Conservation (phyloP, 2,797 vertebrate genomes). For the Danio tinwini region DNA sequence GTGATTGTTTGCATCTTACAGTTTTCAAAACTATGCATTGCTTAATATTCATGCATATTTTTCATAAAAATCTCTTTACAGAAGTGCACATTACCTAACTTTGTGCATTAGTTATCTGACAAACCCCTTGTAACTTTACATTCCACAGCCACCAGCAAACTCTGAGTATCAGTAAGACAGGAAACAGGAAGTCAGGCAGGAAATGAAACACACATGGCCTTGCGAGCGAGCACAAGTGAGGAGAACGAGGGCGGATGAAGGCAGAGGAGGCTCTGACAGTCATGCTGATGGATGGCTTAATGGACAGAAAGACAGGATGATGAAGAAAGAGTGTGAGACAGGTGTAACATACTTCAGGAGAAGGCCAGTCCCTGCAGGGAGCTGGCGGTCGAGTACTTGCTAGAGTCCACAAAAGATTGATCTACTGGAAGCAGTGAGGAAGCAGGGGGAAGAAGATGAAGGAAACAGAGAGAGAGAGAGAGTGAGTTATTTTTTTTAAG, state of each 20-base stretch:
- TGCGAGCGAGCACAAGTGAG: slow-evolving; percentile 64
- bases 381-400: slow-evolving; percentile 93
- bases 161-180: slow-evolving; percentile 61
- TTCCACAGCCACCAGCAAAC: slow-evolving; percentile 38
- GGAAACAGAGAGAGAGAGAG: slow-evolving; percentile 58
- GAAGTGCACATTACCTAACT: neutral
- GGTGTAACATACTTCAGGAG: slow-evolving; percentile 92
- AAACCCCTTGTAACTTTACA: slow-evolving; percentile 14
- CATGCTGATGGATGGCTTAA: slow-evolving; percentile 47
- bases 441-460: slow-evolving; percentile 44
- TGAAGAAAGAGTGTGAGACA: slow-evolving; percentile 55
- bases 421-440: slow-evolving; percentile 80
- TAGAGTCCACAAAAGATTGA: slow-evolving; percentile 96
- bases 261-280: slow-evolving; percentile 68
- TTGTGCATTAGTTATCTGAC: slow-evolving; percentile 28
- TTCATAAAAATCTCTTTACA: too few species aligned
- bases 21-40: too few species aligned
- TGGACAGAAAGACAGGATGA: slow-evolving; percentile 50
- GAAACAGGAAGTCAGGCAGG: slow-evolving; percentile 81
- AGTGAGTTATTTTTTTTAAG: slow-evolving; percentile 53
- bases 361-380: slow-evolving; percentile 95
- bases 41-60: too few species aligned
- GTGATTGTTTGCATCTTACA: too few species aligned
- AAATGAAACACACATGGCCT: slow-evolving; percentile 77
- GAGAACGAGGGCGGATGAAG: slow-evolving; percentile 76